Evolutionary conservation across 2,888 invertebrate genomes (phyloP), one percentile per base, ranked within the genome.

Genomic region (Lasioglossum pauxillum): DNA sequence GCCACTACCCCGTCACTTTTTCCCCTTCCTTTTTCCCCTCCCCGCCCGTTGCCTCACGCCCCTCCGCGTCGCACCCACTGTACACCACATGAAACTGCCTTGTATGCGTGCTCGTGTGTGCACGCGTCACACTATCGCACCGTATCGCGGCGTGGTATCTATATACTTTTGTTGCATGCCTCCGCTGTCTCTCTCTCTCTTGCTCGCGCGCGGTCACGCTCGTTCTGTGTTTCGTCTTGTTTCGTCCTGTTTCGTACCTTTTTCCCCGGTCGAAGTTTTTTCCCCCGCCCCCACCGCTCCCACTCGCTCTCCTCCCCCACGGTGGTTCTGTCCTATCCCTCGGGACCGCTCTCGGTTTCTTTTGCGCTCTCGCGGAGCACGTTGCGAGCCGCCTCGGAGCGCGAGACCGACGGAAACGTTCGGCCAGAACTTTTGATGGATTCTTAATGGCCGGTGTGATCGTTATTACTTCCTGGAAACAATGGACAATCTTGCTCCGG

Each of bases 91-190:
- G 38, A 10, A n/a, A 71, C 38, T 23, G 23, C 10, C 19, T 73
- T 27, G 75, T 38, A 27, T 46, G 82, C 64, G 60, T 64, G 74
- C 31, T 14, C 64, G n/a, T 72, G 60, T 80, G 82, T 81, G 80
- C n/a, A 67, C 75, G 72, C 46, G 27, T 41, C 77, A 76, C 82
- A 80, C 84, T 57, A 64, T 69, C 72, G 74, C 77, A 83, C 87
- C 90, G 89, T 92, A 91, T 91, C 91, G 77, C 69, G 82, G 82
- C 71, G 85, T 89, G 88, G 87, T 91, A 91, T 91, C 91, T 91
- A 72, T 31, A 31, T 46, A 82, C 91, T 90, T 90, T 89, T 91
- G 89, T 89, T 91, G 89, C 91, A 88, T 91, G 91, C 92, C 89
- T 88, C 23, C 84, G 87, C 85, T 90, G 87, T 89, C 88, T 84